Conservation (phyloP, 2,113 vertebrate genomes). For the Passer domesticus region DNA sequence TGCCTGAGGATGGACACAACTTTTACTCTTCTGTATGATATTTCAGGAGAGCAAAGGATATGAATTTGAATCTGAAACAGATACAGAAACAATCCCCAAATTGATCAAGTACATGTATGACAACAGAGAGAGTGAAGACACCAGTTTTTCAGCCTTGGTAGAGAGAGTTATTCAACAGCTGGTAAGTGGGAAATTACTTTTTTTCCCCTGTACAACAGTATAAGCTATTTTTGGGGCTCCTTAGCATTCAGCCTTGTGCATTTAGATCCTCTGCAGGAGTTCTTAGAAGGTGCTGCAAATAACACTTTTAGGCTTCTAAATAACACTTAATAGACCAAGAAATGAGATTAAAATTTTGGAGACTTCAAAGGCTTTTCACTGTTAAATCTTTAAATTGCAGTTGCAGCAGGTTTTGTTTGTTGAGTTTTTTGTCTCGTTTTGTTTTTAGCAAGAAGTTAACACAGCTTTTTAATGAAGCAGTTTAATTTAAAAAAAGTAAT, state of each 20-base stretch:
- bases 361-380: not conserved
- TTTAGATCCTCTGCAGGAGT: not conserved
- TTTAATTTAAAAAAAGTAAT: not conserved
- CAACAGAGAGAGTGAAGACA: slow-evolving; percentile 85
- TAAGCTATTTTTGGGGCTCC: not conserved
- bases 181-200: slow-evolving; percentile 78
- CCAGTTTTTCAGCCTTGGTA: slow-evolving; percentile 89
- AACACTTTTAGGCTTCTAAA: not conserved
- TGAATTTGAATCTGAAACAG: slow-evolving; percentile 95
- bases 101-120: slow-evolving; percentile 95
- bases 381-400: not conserved
- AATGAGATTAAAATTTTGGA: slow-evolving; percentile 7
- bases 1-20: not conserved
- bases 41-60: slow-evolving; percentile 92
- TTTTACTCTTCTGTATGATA: not conserved
- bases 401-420: not conserved
- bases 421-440: not conserved
- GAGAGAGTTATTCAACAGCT: slow-evolving; percentile 92
- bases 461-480: not conserved
- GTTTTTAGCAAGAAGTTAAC: not conserved
- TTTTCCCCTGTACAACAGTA: not conserved
- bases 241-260: not conserved
- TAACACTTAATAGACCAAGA: not conserved
- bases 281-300: not conserved
- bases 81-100: slow-evolving; percentile 96